Evolutionary conservation across 2,888 invertebrate genomes (phyloP).

Genomic region (Polia nebulosa): DNA sequence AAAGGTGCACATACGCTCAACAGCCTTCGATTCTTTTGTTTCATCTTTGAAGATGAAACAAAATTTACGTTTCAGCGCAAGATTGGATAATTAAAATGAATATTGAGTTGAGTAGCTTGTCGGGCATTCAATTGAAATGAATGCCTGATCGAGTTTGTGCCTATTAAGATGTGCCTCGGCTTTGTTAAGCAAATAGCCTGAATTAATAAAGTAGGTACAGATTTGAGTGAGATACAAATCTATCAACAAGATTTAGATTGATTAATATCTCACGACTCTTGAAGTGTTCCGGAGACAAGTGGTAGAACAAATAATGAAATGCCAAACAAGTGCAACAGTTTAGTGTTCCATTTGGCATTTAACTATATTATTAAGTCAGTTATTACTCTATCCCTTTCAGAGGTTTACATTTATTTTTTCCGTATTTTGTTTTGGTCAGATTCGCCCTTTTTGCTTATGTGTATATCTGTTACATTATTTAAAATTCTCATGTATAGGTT

Average conservation of each 20-base stretch:
- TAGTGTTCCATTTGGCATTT: no score
- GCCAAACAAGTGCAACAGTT: no score
- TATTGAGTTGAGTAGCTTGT: slow-evolving; percentile 28
- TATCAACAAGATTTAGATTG: slow-evolving; percentile 11
- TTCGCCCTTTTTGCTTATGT: no score
- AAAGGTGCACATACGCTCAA: no score
- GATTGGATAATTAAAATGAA: slow-evolving; percentile 36
- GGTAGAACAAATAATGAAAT: no score
- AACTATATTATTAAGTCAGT: no score
- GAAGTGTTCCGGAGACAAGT: neutral
- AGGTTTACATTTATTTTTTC: no score
- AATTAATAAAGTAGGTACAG: slow-evolving; percentile 18
- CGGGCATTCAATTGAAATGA: slow-evolving; percentile 56
- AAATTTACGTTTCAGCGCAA: no score
- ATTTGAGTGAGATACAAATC: slow-evolving; percentile 34
- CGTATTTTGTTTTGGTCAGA: no score
- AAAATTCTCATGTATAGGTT: neutral
- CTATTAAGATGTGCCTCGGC: slow-evolving; percentile 39
- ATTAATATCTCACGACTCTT: neutral
- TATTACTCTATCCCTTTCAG: no score
- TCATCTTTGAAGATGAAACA: slow-evolving; percentile 28
- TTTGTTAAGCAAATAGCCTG: slow-evolving; percentile 32
- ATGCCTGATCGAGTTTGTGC: slow-evolving; percentile 50
- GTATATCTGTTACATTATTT: no score
- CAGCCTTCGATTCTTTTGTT: no score